Evolutionary conservation across 2,797 vertebrate genomes (phyloP), one percentile per base, ranked within the genome.

Genomic region (Anguilla megastoma): DNA sequence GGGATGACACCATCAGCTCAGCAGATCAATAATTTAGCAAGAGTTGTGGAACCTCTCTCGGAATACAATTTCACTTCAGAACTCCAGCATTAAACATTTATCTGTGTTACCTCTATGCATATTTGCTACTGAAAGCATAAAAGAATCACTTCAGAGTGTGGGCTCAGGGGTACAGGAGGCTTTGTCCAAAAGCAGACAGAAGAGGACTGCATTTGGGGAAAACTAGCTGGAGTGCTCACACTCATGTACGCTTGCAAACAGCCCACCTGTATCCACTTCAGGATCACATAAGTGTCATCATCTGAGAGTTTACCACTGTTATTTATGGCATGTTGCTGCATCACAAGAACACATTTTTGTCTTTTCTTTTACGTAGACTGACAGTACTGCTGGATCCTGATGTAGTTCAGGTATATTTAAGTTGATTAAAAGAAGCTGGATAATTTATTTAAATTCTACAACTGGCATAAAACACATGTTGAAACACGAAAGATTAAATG

Each of bases 11-110:
- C 45, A 82, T 48, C 45, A 50, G 41, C 41, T 50, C 79, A 82
- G 79, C 41, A 50, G 45, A 82, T 82, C 21, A 82, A 82, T 82
- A 82, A 82, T 82, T 48, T 48, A 82, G 14, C 36, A 24, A 48
- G 33, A 80, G 41, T 48, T 50, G 50, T 48, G 79, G 21, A n/a
- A 82, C 45, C 21, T 50, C 45, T 48, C 45, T 45, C 50, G 79
- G 79, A 48, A 82, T 82, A 82, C 79, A 48, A 82, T 82, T 50
- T 50, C 79, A 82, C 79, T 82, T 82, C 79, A 82, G 41, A n/a
- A 45, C 79, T 24, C 45, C 41, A 10, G 45, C 79, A 82, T 82
- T 48, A 50, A 82, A 82, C 45, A 82, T 82, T 50, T 82, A 50
- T 82, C 45, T 50, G 33, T 24, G 24, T 82, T 79, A 41, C 74